Conservation (phyloP, 2,113 vertebrate species). For the Phaethon lepturus region DNA sequence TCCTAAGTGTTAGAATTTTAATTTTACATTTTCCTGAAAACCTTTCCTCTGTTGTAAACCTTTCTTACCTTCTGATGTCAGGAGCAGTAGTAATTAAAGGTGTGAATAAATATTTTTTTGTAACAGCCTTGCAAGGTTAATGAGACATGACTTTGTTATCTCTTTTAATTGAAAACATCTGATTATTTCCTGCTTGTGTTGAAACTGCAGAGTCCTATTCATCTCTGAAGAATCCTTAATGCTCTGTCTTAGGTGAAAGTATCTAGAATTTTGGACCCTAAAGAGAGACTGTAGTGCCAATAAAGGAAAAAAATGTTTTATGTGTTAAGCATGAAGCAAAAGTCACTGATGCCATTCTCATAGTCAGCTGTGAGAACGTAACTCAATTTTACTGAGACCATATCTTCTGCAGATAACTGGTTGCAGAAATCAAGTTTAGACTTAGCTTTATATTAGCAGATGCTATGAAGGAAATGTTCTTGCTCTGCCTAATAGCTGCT, state of each 20-base stretch:
- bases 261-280: not conserved
- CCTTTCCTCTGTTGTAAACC: not conserved
- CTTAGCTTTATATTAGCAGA: constrained; percentile 8
- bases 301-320: not conserved
- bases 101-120: not conserved
- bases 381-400: not conserved
- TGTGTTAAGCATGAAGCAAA: not conserved
- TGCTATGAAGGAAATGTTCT: constrained; percentile 20
- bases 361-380: not conserved
- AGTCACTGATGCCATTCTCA: not conserved
- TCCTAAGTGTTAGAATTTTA: not conserved
- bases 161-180: not conserved
- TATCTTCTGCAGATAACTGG: not conserved
- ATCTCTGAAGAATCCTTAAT: not conserved
- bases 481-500: constrained; percentile 38
- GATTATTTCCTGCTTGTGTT: not conserved
- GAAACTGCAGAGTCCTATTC: not conserved
- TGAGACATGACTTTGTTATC: no score
- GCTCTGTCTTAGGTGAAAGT: not conserved
- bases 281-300: not conserved
- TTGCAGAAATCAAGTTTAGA: not conserved
- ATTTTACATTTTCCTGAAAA: not conserved
- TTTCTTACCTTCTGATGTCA: not conserved
- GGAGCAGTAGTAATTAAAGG: not conserved
- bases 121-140: not conserved